These are phyloP conservation scores for Ametastegia equiseti DNA, from an alignment of 2,888 invertebrate genomes.

Conservation along the genomic window DNA sequence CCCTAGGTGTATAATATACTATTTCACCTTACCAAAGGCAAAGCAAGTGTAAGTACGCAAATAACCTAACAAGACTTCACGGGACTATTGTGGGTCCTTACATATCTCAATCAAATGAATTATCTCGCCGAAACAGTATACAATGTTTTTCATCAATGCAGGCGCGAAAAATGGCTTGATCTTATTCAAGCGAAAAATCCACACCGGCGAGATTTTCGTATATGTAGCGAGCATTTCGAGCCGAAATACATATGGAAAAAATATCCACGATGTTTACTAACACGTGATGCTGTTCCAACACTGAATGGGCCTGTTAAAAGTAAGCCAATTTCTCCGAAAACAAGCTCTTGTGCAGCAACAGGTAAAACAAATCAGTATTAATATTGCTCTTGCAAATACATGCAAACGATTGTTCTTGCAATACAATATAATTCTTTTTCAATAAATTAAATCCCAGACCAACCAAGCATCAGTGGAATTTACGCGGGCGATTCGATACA, in stretches of 20 bases:
- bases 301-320: not conserved
- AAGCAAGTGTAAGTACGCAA: too few relatives aligned
- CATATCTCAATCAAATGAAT: too few relatives aligned
- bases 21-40: too few relatives aligned
- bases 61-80: too few relatives aligned
- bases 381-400: not conserved
- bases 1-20: too few relatives aligned
- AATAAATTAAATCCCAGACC: not conserved
- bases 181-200: conserved; percentile 17
- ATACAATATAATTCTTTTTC: not conserved
- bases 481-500: too few relatives aligned
- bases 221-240: conserved; percentile 16
- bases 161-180: conserved; percentile 20
- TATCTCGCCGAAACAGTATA: too few relatives aligned
- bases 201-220: conserved; percentile 1
- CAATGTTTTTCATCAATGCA: conserved; percentile 3
- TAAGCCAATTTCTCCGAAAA: not conserved
- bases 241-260: conserved; percentile 18
- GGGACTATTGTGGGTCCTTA: too few relatives aligned
- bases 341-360: not conserved
- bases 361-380: not conserved
- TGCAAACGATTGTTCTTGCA: not conserved
- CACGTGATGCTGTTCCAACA: not conserved
- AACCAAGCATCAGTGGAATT: not conserved
- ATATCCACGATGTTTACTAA: conserved; percentile 17